Evolutionary conservation across 2,797 vertebrate species (phyloP).

Genomic region (Peromyscus nudipes): DNA sequence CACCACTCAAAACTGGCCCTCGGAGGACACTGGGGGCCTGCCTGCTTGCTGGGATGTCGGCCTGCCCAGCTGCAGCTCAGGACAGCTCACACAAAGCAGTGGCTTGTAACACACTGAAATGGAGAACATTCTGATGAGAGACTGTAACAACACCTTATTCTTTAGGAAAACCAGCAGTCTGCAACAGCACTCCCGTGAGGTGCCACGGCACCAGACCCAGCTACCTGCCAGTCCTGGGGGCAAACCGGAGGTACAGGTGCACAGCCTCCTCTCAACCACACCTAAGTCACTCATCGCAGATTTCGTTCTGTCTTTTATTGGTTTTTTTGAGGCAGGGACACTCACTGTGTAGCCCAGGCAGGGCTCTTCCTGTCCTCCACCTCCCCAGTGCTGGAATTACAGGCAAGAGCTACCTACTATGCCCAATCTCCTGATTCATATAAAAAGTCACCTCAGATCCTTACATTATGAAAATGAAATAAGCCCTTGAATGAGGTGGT

Average conservation of each 20-base stretch:
- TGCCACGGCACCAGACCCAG: neutral
- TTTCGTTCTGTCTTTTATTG: neutral
- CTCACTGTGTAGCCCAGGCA: neutral
- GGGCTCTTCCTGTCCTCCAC: neutral
- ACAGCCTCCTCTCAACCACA: neutral
- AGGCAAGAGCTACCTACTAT: no score
- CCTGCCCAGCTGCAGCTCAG: accelerated
- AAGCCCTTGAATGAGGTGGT: neutral
- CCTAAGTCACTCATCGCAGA: neutral
- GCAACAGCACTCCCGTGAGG: accelerated
- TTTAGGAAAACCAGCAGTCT: constrained; percentile 48
- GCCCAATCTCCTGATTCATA: neutral
- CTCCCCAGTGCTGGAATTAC: neutral
- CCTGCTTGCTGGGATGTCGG: no score
- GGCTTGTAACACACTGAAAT: neutral
- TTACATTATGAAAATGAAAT: neutral
- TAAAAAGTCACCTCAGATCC: constrained; percentile 43
- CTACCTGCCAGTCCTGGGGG: neutral
- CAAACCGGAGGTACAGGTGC: no score
- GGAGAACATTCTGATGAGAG: accelerated
- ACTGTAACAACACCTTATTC: neutral
- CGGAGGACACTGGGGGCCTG: no score
- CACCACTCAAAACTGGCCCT: neutral
- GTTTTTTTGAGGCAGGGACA: neutral
- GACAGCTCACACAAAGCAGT: neutral